phyloP scores from a whole-genome alignment of 2,113 vertebrate genomes.

The Protobothrops mucrosquamatus region DNA sequence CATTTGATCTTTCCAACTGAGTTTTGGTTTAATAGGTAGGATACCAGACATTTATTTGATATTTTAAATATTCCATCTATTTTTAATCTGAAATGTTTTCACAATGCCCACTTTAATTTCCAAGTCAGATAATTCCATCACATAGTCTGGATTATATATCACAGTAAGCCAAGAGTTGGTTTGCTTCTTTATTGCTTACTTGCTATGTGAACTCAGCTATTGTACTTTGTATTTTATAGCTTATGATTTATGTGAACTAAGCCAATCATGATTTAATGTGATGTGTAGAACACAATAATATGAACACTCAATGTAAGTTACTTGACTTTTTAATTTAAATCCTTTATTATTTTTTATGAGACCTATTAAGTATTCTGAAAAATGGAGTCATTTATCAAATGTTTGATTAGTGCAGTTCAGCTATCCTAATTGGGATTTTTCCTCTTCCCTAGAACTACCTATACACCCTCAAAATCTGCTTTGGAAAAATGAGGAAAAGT shows the following conservation, averaged over 20 bases:
- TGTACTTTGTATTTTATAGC: background rate
- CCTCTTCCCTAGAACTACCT: background rate
- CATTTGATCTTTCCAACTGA: background rate
- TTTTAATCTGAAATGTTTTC: background rate
- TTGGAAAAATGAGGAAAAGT: background rate
- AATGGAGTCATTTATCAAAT: background rate
- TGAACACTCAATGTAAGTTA: background rate
- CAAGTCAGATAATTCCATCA: background rate
- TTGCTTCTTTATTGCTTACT: background rate
- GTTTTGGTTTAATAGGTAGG: background rate
- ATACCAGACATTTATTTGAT: background rate
- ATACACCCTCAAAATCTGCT: background rate
- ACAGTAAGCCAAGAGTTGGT: background rate
- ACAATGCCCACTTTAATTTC: background rate
- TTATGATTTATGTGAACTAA: background rate
- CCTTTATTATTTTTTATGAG: background rate
- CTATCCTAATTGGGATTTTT: background rate
- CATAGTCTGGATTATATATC: background rate
- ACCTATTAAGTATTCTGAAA: background rate
- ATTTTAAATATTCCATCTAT: background rate
- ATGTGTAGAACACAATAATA: background rate
- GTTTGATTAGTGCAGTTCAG: background rate
- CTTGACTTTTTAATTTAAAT: background rate
- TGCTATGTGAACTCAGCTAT: background rate
- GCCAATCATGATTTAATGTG: background rate